Conservation (phyloP, 1,140 invertebrate genomes). For the Dreissena rostriformis region DNA sequence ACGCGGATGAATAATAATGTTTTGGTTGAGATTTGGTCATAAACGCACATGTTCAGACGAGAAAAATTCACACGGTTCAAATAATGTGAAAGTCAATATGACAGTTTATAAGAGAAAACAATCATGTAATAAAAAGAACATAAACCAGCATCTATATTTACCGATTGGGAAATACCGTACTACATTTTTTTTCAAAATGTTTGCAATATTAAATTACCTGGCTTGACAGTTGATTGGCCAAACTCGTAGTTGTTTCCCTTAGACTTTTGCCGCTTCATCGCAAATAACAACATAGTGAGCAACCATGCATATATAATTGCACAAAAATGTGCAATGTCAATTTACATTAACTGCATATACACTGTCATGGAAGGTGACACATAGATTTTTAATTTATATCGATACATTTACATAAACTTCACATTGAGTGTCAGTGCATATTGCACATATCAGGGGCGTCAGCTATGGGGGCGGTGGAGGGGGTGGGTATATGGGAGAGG, state of each 20-base stretch:
- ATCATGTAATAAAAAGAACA: no score
- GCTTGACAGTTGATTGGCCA: no score
- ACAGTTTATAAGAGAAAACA: no score
- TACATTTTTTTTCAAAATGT: no score
- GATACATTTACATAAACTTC: background rate
- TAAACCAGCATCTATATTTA: no score
- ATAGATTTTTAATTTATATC: background rate
- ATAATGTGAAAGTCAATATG: no score
- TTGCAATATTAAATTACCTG: no score
- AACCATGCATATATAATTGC: no score
- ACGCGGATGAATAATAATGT: constrained; percentile 54
- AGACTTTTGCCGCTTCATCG: background rate
- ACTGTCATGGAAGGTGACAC: background rate
- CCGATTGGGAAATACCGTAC: no score
- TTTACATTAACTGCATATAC: background rate
- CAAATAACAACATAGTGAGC: background rate
- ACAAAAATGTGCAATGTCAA: background rate
- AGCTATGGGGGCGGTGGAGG: no score
- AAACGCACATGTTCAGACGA: constrained; percentile 52
- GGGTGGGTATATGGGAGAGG: no score
- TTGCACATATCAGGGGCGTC: no score
- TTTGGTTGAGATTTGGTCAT: constrained; percentile 47
- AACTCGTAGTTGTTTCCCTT: constrained; percentile 29
- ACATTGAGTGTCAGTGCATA: background rate
- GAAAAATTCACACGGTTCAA: constrained; percentile 28